phyloP scores from a whole-genome alignment of 2,797 vertebrate genomes.

The Pitangus sulphuratus region DNA sequence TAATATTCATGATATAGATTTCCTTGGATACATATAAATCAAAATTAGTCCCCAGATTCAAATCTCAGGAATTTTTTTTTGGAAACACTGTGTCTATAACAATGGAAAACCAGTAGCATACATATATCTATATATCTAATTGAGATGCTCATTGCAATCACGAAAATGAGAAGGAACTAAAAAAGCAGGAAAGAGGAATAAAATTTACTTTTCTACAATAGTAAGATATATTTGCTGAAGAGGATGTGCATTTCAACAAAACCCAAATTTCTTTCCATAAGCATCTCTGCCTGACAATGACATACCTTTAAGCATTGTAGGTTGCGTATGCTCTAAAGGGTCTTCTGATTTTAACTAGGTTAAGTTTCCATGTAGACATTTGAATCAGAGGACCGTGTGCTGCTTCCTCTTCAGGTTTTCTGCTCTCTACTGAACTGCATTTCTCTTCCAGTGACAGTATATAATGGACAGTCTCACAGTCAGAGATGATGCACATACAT shows the following conservation, averaged over 20 bases:
- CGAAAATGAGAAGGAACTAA: background rate
- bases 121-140: background rate
- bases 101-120: background rate
- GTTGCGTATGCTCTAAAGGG: background rate
- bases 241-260: background rate
- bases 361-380: background rate
- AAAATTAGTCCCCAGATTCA: background rate
- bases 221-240: background rate
- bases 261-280: background rate
- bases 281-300: background rate
- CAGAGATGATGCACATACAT: fast-evolving
- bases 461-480: background rate
- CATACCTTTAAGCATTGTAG: background rate
- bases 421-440: background rate
- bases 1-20: background rate
- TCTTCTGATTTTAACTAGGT: background rate
- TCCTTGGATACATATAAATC: background rate
- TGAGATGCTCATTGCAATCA: background rate
- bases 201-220: background rate
- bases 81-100: background rate
- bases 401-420: background rate
- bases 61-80: background rate
- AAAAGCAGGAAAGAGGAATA: background rate
- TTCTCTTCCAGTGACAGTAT: background rate
- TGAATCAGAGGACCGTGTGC: background rate